Evolutionary conservation across 2,888 invertebrate genomes (phyloP), one percentile per base, ranked within the genome.

Genomic region (Polydrusus tereticollis): DNA sequence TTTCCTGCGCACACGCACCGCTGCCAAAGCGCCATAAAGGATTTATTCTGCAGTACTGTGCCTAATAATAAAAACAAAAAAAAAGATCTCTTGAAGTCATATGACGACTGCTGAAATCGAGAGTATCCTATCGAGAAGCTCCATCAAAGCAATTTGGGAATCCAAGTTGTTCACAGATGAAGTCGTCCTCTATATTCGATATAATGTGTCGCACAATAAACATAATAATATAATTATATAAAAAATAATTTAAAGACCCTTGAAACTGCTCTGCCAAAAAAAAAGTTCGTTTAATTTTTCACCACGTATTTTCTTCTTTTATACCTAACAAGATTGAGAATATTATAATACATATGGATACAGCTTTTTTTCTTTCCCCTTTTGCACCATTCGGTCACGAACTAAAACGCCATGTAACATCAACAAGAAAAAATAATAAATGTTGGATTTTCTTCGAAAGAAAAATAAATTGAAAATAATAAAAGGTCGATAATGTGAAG

Each of bases 381-480:
- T 21, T 21, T 47, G 2, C 23, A 20, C n/a, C 23, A 23, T 47
- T 47, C 47, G 47, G 47, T 23, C 47, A 47, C 47, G 47, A 47
- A 47, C 47, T 47, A 47, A 47, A 47, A 47, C 12, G 47, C 47
- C 47, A 23, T 47, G 47, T 47, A 47, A 47, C 20, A 47, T 47
- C 47, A 20, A 47, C 21, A 47, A 47, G 47, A 23, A 47, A 47
- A 47, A 47, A 47, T 47, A 47, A 23, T 47, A 47, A 47, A 47
- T 47, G 47, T 47, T 20, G 47, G 47, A 47, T 47, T 47, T 47
- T 47, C 47, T 47, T n/a, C 23, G 47, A 23, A 21, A 23, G n/a
- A n/a, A 47, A 47, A 23, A 47, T 47, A 47, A 47, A 47, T 47
- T 47, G 47, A 47, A 47, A 47, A 47, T 21, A 47, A 47, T 47